Base-by-base conservation (phyloP, 2,797 vertebrate genomes). In the Oceanodroma leucorhoa region DNA sequence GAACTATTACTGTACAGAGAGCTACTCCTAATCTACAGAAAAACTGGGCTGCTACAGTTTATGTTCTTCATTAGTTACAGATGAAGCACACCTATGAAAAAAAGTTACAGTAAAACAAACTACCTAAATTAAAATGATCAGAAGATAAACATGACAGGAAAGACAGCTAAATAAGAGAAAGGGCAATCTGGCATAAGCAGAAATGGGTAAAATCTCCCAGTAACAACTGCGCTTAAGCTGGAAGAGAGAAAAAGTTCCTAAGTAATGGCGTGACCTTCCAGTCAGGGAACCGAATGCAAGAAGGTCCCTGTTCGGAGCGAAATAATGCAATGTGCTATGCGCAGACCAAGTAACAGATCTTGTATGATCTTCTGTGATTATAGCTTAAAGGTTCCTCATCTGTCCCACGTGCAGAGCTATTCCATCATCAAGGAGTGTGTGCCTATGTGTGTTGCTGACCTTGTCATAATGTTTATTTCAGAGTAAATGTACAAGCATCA, bases 301-400 rank as follows among this genome's bases (percentile, higher is more conserved):
- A 29, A 41, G 30, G 34, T 36, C 14, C 45, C 34, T 50, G 32
- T 80, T 58, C 2, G 3, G 43, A 81, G 21, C 3, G 14, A 73
- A 26, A 4, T 41, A 45, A n/a, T 0, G 0, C 51, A 22, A 19
- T 1, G 48, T 10, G 29, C 54, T 8, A 6, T 0, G 16, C 0
- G 0, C 32, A 43, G 54, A 57, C 61, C 41, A 50, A 50, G 54
- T 18, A 66, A 51, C 20, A 34, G 30, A 65, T 43, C 66, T 38
- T n/a, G 6, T n/a, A 30, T 7, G 22, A 64, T 51, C 54, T n/a
- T 46, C 40, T 40, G 51, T 43, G 70, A 65, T 75, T 46, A 29
- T 3, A 88, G 48, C 69, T 73, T 43, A 38, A 64, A 84, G 32
- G 29, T 13, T 87, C 85, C 40, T 80, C 89, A 45, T 34, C 3